These are phyloP conservation scores for Anniella stebbinsi DNA, from an alignment of 2,797 vertebrate species.

Conservation along the genomic window DNA sequence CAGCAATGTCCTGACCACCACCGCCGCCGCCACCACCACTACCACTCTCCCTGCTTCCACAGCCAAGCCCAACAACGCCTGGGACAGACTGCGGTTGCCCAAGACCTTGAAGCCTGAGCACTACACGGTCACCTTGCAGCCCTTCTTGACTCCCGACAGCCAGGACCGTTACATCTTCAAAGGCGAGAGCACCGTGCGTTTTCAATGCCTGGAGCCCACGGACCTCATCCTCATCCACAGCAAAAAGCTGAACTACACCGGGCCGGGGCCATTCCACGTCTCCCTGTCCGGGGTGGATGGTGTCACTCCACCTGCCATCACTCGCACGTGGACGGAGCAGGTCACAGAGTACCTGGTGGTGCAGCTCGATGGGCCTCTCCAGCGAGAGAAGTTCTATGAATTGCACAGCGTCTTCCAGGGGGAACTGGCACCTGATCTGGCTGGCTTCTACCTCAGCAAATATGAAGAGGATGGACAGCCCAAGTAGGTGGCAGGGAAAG, in stretches of 20 bases:
- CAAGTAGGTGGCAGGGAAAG: constrained; percentile 79
- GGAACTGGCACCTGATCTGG: constrained; percentile 88
- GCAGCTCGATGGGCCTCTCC: constrained; percentile 70
- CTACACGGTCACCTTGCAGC: constrained; percentile 86
- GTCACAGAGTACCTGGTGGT: constrained; percentile 89
- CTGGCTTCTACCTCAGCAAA: constrained; percentile 93
- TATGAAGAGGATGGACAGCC: constrained; percentile 74
- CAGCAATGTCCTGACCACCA: neutral
- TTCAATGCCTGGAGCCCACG: constrained; percentile 80
- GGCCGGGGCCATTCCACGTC: neutral
- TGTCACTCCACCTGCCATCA: constrained; percentile 40
- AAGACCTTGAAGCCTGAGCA: constrained; percentile 74
- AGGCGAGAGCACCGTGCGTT: constrained; percentile 84
- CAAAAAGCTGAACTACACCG: constrained; percentile 76
- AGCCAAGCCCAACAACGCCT: constrained; percentile 14
- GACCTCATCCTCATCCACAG: constrained; percentile 83
- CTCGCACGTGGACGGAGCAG: constrained; percentile 73
- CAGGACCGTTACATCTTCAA: constrained; percentile 83
- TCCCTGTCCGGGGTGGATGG: constrained; percentile 15
- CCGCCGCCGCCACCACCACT: neutral
- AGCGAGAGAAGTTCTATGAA: constrained; percentile 69
- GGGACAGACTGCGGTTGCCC: constrained; percentile 89
- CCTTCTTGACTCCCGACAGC: constrained; percentile 66
- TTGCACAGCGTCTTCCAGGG: constrained; percentile 83
- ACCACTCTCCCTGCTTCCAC: fast-evolving